phyloP scores from a whole-genome alignment of 2,888 invertebrate species.

The Dascillus cervinus region DNA sequence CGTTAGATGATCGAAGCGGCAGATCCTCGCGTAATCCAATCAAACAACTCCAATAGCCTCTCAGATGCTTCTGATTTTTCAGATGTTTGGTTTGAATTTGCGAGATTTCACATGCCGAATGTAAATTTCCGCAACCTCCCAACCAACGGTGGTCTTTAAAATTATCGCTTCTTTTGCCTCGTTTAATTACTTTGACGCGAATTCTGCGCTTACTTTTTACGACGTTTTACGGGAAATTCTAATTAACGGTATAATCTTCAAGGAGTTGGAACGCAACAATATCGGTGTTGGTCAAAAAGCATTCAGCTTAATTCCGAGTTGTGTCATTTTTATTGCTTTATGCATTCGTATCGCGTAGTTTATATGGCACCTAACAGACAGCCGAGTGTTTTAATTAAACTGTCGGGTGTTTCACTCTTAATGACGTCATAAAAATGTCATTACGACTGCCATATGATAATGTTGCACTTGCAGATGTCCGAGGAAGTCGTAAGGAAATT shows the following conservation, averaged over 20 bases:
- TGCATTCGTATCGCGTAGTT: constrained; percentile 14
- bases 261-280: too few species aligned
- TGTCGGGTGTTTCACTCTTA: constrained; percentile 25
- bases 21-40: constrained; percentile 31
- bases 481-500: constrained; percentile 11
- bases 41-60: constrained; percentile 31
- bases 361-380: constrained; percentile 18
- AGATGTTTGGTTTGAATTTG: constrained; percentile 27
- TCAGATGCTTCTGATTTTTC: constrained; percentile 30
- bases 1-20: constrained; percentile 30
- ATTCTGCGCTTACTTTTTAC: too few species aligned
- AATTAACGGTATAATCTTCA: too few species aligned
- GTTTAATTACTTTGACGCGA: too few species aligned
- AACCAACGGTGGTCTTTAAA: too few species aligned
- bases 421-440: constrained; percentile 26
- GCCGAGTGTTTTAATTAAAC: constrained; percentile 24
- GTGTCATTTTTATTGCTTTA: constrained; percentile 8
- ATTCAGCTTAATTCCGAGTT: too few species aligned
- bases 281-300: too few species aligned
- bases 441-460: constrained; percentile 21
- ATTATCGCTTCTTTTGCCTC: too few species aligned
- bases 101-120: too few species aligned
- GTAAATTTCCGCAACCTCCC: too few species aligned
- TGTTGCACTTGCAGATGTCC: constrained; percentile 19
- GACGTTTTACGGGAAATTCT: too few species aligned